A percentile compares a stretch with the other conserved stretches of the same genome.
phyloP scores from a whole-genome alignment of 2,113 vertebrate species.

The Colaptes auratus region DNA sequence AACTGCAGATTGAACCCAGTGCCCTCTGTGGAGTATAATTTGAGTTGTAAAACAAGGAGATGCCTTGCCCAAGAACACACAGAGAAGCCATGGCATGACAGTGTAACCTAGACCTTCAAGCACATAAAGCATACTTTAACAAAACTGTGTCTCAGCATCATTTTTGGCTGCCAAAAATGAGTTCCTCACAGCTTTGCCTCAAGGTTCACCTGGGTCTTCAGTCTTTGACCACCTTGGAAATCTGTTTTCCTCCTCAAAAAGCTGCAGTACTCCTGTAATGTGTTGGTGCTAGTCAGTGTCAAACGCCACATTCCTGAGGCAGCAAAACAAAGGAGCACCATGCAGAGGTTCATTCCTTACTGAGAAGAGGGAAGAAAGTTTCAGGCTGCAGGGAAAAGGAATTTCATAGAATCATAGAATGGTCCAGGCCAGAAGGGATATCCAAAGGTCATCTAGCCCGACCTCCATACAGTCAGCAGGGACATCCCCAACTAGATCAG shows the following conservation, averaged over 20 bases:
- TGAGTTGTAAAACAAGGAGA: background rate
- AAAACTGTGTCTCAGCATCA: background rate
- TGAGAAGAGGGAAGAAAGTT: background rate
- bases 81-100: background rate
- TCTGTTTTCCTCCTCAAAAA: background rate
- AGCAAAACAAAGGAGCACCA: background rate
- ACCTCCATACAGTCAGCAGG: no score
- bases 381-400: background rate
- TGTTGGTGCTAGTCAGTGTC: background rate
- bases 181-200: background rate
- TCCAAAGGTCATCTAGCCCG: no score
- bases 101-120: background rate
- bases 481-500: no score
- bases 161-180: background rate
- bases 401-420: background rate
- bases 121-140: background rate
- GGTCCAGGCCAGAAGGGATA: no score
- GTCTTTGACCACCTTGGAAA: background rate
- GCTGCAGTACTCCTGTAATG: background rate
- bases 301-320: background rate
- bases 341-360: background rate
- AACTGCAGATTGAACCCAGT: background rate
- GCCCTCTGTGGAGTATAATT: background rate
- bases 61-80: background rate
- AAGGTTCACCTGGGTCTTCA: background rate